Conservation (phyloP, 2,113 vertebrate species). For the Pontoporia blainvillei region DNA sequence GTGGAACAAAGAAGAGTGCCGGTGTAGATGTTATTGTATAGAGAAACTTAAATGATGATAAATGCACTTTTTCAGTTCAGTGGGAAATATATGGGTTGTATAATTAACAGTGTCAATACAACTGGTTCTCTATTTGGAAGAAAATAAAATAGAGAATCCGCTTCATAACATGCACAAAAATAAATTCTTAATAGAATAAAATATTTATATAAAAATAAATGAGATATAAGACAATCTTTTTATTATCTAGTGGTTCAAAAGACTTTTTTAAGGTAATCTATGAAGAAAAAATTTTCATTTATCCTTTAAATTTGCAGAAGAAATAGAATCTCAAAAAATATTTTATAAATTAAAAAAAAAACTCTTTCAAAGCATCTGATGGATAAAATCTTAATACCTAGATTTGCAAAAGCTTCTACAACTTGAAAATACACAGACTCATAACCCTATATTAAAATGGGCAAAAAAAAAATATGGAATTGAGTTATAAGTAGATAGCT, state of each 20-base stretch:
- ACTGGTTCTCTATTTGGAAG: neutral
- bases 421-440: neutral
- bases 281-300: neutral
- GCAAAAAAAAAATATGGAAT: neutral
- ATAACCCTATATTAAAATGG: neutral
- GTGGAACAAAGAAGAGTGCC: neutral
- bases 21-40: neutral
- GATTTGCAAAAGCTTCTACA: neutral
- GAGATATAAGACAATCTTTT: neutral
- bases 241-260: neutral
- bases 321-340: neutral
- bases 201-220: neutral
- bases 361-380: neutral
- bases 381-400: neutral
- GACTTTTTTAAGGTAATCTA: neutral
- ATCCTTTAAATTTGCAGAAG: neutral
- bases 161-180: neutral
- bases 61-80: neutral
- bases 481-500: neutral
- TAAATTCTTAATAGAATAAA: neutral
- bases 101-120: neutral
- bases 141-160: neutral
- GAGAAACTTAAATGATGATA: neutral
- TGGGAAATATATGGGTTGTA: neutral
- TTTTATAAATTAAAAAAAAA: neutral